phyloP scores from a whole-genome alignment of 2,888 invertebrate genomes.

The Parthenolecanium corni region DNA sequence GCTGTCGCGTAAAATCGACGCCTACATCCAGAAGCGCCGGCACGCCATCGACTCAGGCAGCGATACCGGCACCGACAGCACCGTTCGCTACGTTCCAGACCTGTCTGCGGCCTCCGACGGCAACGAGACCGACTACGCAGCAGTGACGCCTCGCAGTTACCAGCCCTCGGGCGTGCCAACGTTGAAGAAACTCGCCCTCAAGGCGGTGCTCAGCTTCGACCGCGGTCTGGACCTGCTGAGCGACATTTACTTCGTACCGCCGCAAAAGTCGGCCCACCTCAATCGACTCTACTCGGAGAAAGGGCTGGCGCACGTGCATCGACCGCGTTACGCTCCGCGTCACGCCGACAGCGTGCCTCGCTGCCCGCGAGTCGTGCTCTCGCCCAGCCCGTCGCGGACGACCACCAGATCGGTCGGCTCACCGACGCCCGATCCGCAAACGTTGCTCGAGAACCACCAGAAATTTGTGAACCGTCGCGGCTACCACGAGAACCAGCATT shows the following conservation, averaged over 20 bases:
- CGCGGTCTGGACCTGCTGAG: slow-evolving; percentile 19
- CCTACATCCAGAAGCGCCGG: slow-evolving; percentile 2
- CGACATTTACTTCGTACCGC: slow-evolving; percentile 18
- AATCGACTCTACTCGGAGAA: not conserved
- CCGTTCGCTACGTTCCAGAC: slow-evolving; percentile 7
- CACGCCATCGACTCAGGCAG: slow-evolving; percentile 2
- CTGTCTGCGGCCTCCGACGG: not conserved
- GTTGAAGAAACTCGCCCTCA: slow-evolving; percentile 12
- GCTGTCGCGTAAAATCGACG: slow-evolving; percentile 12
- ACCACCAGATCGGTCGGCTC: slow-evolving; percentile 47
- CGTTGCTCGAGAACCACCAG: slow-evolving; percentile 53
- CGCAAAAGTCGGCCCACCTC: slow-evolving; percentile 16
- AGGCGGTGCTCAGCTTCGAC: not conserved
- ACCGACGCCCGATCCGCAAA: slow-evolving; percentile 40
- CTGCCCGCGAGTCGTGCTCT: not conserved
- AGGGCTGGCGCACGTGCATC: not conserved
- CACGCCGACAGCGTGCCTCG: not conserved
- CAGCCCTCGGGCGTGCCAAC: slow-evolving; percentile 2
- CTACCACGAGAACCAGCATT: slow-evolving; percentile 39
- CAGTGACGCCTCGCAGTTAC: not conserved
- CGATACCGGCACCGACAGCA: slow-evolving; percentile 18
- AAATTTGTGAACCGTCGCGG: slow-evolving; percentile 54
- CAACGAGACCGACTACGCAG: slow-evolving; percentile 5
- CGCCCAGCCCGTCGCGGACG: slow-evolving; percentile 46
- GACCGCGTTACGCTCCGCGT: not conserved